Conservation (phyloP, 2,797 vertebrate genomes). For the Scleropages formosus region DNA sequence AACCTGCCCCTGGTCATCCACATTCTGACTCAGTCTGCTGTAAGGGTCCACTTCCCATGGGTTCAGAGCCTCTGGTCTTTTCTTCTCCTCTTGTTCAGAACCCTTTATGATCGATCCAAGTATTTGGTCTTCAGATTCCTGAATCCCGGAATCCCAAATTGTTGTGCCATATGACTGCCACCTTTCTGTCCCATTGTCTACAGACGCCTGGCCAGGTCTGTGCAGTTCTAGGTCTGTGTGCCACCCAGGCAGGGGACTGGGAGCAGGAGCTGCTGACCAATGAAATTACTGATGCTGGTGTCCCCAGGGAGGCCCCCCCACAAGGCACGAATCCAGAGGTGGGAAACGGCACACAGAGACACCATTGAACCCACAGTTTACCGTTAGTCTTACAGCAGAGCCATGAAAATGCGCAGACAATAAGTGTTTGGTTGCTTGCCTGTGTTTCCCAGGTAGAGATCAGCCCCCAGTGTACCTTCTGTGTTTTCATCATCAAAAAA, state of each 20-base stretch:
- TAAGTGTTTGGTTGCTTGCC: not conserved
- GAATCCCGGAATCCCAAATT: too few species aligned
- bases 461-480: conserved; percentile 64
- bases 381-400: not conserved
- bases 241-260: conserved; percentile 35
- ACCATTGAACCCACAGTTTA: not conserved
- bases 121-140: not conserved
- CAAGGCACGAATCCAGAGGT: conserved; percentile 36
- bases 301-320: conserved; percentile 18
- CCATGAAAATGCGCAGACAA: not conserved
- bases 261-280: conserved; percentile 31
- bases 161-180: not conserved
- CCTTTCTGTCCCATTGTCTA: not conserved
- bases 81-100: too few species aligned
- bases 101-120: not conserved
- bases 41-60: conserved; percentile 28
- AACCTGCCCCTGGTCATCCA: conserved; percentile 32
- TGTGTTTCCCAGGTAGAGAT: conserved; percentile 47
- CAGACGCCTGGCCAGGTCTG: conserved; percentile 60
- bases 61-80: not conserved
- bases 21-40: conserved; percentile 30
- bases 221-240: conserved; percentile 60
- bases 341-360: not conserved
- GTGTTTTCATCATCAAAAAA: conserved; percentile 65
- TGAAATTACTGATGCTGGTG: conserved; percentile 17